These are phyloP conservation scores for Acrocephalus scirpaceus DNA, from an alignment of 2,797 vertebrate species.

Conservation along the genomic window DNA sequence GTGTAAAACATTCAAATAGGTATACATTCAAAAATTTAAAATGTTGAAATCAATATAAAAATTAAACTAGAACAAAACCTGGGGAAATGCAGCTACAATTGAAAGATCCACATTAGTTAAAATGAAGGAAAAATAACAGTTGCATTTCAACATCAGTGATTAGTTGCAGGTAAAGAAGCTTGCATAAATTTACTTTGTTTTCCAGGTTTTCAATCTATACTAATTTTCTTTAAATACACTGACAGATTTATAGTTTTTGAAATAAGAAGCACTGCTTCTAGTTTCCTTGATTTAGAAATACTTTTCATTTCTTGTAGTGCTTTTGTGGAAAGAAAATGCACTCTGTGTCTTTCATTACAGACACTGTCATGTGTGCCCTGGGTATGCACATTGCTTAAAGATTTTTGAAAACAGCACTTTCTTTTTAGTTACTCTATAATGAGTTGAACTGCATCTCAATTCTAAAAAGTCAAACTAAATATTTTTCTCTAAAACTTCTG, in stretches of 20 bases:
- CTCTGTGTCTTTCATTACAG: background rate
- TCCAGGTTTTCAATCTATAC: background rate
- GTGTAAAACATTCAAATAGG: background rate
- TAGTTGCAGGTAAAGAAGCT: background rate
- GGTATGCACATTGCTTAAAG: background rate
- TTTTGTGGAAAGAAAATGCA: background rate
- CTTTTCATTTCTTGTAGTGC: background rate
- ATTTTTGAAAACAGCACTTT: background rate
- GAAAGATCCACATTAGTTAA: background rate
- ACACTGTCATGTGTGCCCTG: background rate
- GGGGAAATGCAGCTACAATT: background rate
- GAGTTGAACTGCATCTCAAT: background rate
- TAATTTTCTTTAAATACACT: background rate
- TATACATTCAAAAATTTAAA: background rate
- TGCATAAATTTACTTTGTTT: background rate
- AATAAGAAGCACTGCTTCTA: background rate
- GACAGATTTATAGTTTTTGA: background rate
- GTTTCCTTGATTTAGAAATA: background rate
- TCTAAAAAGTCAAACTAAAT: background rate
- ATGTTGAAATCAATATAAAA: background rate
- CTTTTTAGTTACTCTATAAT: background rate
- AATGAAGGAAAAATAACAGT: background rate
- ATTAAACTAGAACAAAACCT: background rate
- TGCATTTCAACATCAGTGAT: background rate
- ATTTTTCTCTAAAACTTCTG: background rate